Evolutionary conservation across 1,140 invertebrate species (phyloP).

Genomic region (Pseudomyrmex sp.): DNA sequence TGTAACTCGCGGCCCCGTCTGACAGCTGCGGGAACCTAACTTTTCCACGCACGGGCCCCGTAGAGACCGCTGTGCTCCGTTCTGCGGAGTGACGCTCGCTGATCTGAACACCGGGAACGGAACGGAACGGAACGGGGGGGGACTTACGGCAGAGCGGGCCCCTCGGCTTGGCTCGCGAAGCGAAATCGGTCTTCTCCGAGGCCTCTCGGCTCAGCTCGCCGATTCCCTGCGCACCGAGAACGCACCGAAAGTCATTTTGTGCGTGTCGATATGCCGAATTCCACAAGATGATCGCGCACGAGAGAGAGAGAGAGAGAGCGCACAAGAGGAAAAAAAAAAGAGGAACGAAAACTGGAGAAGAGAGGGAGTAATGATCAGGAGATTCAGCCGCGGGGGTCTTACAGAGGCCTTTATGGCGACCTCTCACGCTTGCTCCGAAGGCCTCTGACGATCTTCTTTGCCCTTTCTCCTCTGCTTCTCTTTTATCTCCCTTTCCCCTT

Average conservation of each 20-base stretch:
- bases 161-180: not conserved
- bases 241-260: slow-evolving; percentile 61
- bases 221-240: slow-evolving; percentile 51
- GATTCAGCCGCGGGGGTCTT: slow-evolving; percentile 34
- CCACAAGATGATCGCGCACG: slow-evolving; percentile 36
- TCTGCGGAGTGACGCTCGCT: slow-evolving; percentile 38
- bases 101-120: slow-evolving; percentile 33
- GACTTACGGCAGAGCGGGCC: not conserved
- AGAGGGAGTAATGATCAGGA: not conserved
- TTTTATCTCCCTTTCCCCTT: too few relatives aligned
- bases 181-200: slow-evolving; percentile 23
- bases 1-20: slow-evolving; percentile 56
- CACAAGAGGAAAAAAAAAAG: not conserved
- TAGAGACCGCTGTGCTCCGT: slow-evolving; percentile 46
- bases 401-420: slow-evolving; percentile 38
- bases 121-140: slow-evolving; percentile 24
- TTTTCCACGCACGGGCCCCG: slow-evolving; percentile 60
- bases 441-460: slow-evolving; percentile 58
- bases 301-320: not conserved
- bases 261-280: slow-evolving; percentile 60
- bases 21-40: slow-evolving; percentile 67
- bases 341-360: not conserved
- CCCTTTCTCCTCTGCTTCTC: slow-evolving; percentile 47
- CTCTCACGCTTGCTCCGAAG: slow-evolving; percentile 57
- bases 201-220: slow-evolving; percentile 21